Evolutionary conservation across 1,140 invertebrate genomes (phyloP).

Genomic region (Ctenoplectra terminalis): DNA sequence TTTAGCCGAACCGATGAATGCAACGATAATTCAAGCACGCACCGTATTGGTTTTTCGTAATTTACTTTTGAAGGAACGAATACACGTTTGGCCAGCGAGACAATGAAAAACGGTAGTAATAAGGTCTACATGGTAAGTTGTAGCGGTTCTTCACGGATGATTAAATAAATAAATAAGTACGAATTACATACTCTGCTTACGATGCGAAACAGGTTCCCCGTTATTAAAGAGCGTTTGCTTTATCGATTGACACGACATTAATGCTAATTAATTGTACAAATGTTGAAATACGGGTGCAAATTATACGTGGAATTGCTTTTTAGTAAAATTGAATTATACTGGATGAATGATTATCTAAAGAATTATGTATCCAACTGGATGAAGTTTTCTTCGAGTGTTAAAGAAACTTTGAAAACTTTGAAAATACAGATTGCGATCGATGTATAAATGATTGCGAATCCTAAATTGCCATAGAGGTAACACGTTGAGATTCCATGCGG

Average conservation of each 20-base stretch:
- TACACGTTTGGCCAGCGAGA: neutral
- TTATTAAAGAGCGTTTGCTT: conserved; percentile 14
- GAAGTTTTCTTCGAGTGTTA: neutral
- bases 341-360: too few species aligned
- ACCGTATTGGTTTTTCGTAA: neutral
- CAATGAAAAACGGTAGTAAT: neutral
- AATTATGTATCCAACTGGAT: too few species aligned
- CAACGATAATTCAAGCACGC: neutral
- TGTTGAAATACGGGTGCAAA: too few species aligned
- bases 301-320: too few species aligned
- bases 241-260: conserved; percentile 9
- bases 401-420: too few species aligned
- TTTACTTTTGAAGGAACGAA: neutral
- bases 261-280: conserved; percentile 3
- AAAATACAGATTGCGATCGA: neutral
- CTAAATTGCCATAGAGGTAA: neutral
- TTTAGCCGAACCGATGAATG: neutral
- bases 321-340: too few species aligned
- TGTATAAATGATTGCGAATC: conserved; percentile 22
- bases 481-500: neutral
- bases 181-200: conserved; percentile 25
- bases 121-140: neutral
- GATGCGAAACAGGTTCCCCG: neutral
- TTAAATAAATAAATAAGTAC: conserved; percentile 32
- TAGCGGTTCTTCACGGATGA: conserved; percentile 6